Percentiles rank a stretch among this genome's conserved stretches.
Evolutionary conservation across 2,113 vertebrate species (phyloP).

Genomic region (Gallinago media): DNA sequence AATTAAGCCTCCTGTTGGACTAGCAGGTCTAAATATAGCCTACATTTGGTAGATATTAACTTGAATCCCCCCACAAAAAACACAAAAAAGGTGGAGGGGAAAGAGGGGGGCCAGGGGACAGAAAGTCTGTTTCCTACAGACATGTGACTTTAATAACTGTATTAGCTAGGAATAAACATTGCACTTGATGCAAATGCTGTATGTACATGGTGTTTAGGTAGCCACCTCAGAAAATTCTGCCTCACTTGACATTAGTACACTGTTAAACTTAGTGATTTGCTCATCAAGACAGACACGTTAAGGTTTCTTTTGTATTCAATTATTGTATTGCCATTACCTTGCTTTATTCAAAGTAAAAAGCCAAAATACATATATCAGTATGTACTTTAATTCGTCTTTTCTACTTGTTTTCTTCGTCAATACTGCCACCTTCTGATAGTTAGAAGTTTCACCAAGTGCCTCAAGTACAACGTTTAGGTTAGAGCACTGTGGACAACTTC

Average conservation of each 20-base stretch:
- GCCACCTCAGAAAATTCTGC: conserved; percentile 1
- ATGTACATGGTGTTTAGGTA: neutral
- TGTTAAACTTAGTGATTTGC: conserved; percentile 14
- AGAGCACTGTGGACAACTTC: neutral
- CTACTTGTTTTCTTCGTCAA: conserved; percentile 74
- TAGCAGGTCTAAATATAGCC: neutral
- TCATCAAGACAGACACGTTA: neutral
- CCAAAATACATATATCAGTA: neutral
- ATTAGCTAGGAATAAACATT: neutral
- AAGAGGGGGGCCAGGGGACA: rapidly evolving
- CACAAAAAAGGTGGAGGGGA: neutral
- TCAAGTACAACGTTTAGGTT: neutral
- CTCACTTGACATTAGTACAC: neutral
- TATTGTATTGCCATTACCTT: conserved; percentile 35
- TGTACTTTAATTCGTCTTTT: neutral
- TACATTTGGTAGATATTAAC: neutral
- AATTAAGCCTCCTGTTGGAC: neutral
- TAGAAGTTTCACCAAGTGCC: neutral
- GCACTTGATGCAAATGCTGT: neutral
- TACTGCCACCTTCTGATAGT: conserved; percentile 80
- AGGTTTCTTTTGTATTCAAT: conserved; percentile 19
- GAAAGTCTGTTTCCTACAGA: neutral
- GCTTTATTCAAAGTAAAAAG: conserved; percentile 36
- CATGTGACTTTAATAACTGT: neutral
- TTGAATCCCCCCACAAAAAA: neutral